These are phyloP conservation scores for Spinibarbus caldwelli DNA, from an alignment of 2,797 vertebrate genomes.

Conservation along the genomic window DNA sequence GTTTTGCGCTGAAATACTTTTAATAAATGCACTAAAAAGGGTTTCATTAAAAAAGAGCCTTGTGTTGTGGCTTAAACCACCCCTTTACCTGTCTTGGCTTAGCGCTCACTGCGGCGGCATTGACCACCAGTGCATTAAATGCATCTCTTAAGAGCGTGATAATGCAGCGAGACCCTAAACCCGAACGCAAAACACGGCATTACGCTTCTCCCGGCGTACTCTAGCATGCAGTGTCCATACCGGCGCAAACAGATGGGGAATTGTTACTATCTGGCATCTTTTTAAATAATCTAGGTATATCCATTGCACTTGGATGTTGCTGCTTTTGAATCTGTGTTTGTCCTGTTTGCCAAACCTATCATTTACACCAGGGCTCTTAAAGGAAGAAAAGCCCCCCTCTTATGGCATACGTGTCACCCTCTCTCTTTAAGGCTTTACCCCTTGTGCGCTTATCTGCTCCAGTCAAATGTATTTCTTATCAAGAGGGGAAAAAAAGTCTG, in stretches of 20 bases:
- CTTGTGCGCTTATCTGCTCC: conserved; percentile 94
- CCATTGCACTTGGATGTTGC: conserved; percentile 70
- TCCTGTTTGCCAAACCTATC: conserved; percentile 90
- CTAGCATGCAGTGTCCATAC: conserved; percentile 64
- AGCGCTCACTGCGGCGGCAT: not conserved
- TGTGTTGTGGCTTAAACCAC: not conserved
- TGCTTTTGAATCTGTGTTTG: conserved; percentile 70
- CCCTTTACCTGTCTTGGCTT: conserved; percentile 2
- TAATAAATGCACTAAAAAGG: not conserved
- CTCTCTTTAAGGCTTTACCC: conserved; percentile 90
- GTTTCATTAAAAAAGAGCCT: not conserved
- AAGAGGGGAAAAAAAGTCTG: conserved; percentile 71
- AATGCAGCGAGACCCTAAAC: conserved; percentile 70
- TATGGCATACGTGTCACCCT: conserved; percentile 79
- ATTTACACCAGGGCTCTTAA: conserved; percentile 87
- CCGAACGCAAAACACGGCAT: conserved; percentile 65
- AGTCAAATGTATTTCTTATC: conserved; percentile 99
- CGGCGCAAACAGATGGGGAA: conserved; percentile 50
- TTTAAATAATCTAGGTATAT: conserved; percentile 79
- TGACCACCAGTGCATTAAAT: conserved; percentile 44
- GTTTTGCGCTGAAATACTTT: not conserved
- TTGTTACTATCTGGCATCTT: conserved; percentile 69
- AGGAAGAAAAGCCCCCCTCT: conserved; percentile 79
- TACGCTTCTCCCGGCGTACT: conserved; percentile 61
- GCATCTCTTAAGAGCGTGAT: conserved; percentile 57